These are phyloP conservation scores for Puntigrus tetrazona DNA, from an alignment of 2,113 vertebrate genomes.

Conservation along the genomic window DNA sequence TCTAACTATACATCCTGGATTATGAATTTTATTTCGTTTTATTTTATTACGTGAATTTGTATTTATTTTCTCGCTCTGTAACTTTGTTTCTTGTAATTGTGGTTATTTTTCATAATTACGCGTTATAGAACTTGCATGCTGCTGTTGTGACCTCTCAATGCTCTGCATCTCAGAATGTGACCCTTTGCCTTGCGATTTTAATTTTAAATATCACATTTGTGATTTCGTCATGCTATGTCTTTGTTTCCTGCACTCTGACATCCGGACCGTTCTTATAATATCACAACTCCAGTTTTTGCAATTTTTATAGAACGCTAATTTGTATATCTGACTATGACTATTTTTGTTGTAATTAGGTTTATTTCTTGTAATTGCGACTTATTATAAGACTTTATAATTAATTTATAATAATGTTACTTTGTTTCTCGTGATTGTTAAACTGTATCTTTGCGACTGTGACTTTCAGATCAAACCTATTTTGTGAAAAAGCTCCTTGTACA, in stretches of 20 bases:
- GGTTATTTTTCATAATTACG: background rate
- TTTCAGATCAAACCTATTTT: background rate
- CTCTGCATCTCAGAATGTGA: background rate
- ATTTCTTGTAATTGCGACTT: background rate
- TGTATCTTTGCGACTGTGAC: background rate
- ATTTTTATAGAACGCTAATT: too few relatives aligned
- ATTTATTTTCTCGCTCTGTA: background rate
- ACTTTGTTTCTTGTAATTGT: background rate
- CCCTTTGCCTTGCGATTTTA: background rate
- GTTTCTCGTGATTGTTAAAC: background rate
- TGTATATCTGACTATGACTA: too few relatives aligned
- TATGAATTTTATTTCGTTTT: background rate
- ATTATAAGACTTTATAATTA: too few relatives aligned
- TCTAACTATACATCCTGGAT: background rate
- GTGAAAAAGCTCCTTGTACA: background rate
- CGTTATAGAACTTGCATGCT: background rate
- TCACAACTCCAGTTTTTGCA: too few relatives aligned
- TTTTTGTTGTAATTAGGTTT: too few relatives aligned
- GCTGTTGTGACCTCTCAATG: background rate
- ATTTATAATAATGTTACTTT: too few relatives aligned
- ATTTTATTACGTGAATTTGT: background rate
- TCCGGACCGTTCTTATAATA: background rate
- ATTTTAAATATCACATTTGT: background rate
- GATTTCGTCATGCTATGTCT: background rate
- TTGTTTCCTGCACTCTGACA: background rate